Percentiles rank a stretch among this genome's conserved stretches.
phyloP scores from a whole-genome alignment of 2,888 invertebrate species.

The Fragum sueziense region DNA sequence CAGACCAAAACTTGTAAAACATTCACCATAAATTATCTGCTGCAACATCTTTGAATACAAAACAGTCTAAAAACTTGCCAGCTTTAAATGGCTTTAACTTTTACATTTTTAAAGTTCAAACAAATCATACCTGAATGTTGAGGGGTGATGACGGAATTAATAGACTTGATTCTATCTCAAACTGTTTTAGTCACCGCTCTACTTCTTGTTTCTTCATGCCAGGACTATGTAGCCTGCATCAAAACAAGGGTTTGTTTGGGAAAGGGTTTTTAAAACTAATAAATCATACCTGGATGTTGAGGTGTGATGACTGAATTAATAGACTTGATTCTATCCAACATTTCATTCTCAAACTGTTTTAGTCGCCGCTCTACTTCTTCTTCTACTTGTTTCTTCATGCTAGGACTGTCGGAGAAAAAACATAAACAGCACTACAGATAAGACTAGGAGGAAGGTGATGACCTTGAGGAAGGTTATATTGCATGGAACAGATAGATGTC shows the following conservation, averaged over 20 bases:
- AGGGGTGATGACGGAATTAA: not conserved
- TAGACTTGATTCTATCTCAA: conserved; percentile 65
- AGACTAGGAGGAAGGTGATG: no score
- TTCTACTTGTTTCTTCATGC: conserved; percentile 71
- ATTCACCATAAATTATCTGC: no score
- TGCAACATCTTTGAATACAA: no score
- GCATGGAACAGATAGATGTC: no score
- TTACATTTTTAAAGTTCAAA: no score
- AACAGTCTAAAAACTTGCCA: no score
- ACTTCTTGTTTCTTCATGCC: conserved; percentile 69
- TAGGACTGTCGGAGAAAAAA: conserved; percentile 63
- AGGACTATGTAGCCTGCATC: conserved; percentile 67
- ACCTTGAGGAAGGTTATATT: no score
- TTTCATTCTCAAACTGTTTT: conserved; percentile 66
- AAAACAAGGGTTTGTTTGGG: not conserved
- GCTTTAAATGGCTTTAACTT: no score
- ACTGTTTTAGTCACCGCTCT: conserved; percentile 64
- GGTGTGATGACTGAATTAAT: not conserved
- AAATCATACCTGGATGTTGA: not conserved
- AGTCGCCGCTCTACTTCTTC: conserved; percentile 67
- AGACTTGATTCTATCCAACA: conserved; percentile 61
- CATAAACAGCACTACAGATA: not conserved
- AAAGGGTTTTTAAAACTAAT: not conserved
- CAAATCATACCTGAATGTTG: not conserved
- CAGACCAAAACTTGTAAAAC: no score